Evolutionary conservation across 1,140 invertebrate genomes (phyloP).

Genomic region (Dysdera silvatica): DNA sequence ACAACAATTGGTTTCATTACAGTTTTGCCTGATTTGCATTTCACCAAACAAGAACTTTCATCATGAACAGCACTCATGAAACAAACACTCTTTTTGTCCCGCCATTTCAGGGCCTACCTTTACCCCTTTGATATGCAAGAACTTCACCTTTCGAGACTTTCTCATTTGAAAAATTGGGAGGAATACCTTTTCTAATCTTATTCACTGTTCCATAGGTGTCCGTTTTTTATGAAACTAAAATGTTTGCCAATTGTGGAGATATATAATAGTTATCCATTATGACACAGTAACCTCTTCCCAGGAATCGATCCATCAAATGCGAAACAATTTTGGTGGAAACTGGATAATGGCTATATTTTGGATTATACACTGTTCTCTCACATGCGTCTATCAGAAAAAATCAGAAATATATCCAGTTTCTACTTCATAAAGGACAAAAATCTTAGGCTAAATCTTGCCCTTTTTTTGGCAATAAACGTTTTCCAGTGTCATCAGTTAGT

Average conservation of each 20-base stretch:
- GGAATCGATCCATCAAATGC: neutral
- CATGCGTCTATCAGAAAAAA: conserved; percentile 5
- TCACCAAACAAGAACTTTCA: too few relatives aligned
- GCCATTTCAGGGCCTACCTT: conserved; percentile 9
- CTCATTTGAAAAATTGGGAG: conserved; percentile 8
- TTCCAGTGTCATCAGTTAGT: too few relatives aligned
- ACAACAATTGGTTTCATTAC: neutral
- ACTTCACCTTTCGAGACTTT: conserved; percentile 3
- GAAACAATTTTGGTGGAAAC: neutral
- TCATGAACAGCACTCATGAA: neutral
- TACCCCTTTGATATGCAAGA: conserved; percentile 7
- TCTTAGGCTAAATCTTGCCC: too few relatives aligned
- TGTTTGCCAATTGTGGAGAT: neutral
- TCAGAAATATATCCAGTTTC: conserved; percentile 8
- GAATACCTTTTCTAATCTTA: conserved; percentile 8
- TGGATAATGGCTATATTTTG: neutral
- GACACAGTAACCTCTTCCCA: conserved; percentile 13
- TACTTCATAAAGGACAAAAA: neutral
- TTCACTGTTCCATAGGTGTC: conserved; percentile 7
- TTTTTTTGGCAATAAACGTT: too few relatives aligned
- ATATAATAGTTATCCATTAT: conserved; percentile 13
- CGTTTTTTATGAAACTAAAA: conserved; percentile 1
- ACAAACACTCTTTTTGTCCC: neutral
- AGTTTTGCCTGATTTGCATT: too few relatives aligned
- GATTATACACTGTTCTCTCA: conserved; percentile 6